phyloP scores from a whole-genome alignment of 2,888 invertebrate genomes.

The Proisotoma minuta region DNA sequence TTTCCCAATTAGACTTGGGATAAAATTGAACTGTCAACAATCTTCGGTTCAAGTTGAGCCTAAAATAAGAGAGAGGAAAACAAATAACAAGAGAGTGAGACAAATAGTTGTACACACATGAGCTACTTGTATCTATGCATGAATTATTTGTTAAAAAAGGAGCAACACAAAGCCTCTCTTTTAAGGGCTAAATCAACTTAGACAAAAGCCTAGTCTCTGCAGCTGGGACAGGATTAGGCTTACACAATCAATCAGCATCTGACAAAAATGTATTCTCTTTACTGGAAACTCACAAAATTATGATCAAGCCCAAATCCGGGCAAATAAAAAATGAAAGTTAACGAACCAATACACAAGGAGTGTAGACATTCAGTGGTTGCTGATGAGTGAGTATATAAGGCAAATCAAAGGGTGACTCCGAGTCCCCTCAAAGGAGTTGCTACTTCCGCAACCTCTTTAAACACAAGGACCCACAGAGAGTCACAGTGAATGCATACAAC shows the following conservation, averaged over 20 bases:
- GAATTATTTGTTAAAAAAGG: conserved; percentile 1
- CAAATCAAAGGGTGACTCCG: too few relatives aligned
- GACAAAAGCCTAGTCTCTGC: conserved; percentile 37
- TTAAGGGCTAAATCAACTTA: conserved; percentile 24
- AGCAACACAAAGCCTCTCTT: background rate
- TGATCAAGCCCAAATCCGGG: conserved; percentile 15
- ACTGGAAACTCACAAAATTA: conserved; percentile 36
- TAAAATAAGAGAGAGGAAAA: background rate
- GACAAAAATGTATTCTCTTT: conserved; percentile 27
- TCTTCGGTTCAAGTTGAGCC: background rate
- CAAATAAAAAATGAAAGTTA: conserved; percentile 7
- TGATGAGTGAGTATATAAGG: conserved; percentile 7
- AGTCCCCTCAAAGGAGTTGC: too few relatives aligned
- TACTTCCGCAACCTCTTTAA: conserved; percentile 3
- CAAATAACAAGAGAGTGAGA: background rate
- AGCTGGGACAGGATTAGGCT: conserved; percentile 41
- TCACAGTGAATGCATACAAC: background rate
- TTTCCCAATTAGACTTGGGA: background rate
- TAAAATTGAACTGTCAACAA: background rate
- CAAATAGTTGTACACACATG: background rate
- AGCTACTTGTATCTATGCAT: background rate
- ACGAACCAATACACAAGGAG: conserved; percentile 13
- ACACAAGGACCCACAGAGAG: background rate
- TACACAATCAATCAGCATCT: conserved; percentile 34
- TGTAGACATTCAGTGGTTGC: background rate